phyloP scores from a whole-genome alignment of 2,797 vertebrate genomes.

The Vultur gryphus region DNA sequence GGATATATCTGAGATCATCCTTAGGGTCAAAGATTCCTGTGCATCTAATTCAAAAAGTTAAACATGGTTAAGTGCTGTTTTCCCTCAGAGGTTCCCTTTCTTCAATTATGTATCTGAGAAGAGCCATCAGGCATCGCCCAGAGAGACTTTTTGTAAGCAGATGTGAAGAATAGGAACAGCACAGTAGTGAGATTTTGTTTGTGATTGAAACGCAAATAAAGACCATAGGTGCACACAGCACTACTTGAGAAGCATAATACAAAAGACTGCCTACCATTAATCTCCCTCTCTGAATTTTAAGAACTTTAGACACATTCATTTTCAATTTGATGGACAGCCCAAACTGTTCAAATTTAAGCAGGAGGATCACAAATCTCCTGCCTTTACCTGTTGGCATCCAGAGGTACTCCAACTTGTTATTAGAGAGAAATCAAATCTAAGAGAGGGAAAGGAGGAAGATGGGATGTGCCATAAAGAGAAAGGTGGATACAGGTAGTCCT shows the following conservation, averaged over 20 bases:
- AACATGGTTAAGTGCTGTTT: constrained; percentile 2
- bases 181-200: background rate
- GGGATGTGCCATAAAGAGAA: background rate
- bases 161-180: background rate
- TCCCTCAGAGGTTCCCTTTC: background rate
- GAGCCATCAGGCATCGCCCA: background rate
- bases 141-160: background rate
- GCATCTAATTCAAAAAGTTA: background rate
- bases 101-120: background rate
- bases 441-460: background rate
- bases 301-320: background rate
- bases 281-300: background rate
- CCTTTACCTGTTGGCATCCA: background rate
- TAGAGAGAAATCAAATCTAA: background rate
- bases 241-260: background rate
- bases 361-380: background rate
- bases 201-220: background rate
- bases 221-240: background rate
- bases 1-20: background rate
- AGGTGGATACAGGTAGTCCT: background rate
- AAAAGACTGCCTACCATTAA: background rate
- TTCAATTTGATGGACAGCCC: background rate
- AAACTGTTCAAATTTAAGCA: background rate
- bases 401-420: background rate
- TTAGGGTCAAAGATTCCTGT: background rate